phyloP scores from a whole-genome alignment of 2,888 invertebrate genomes.

The Bellardia bayeri region DNA sequence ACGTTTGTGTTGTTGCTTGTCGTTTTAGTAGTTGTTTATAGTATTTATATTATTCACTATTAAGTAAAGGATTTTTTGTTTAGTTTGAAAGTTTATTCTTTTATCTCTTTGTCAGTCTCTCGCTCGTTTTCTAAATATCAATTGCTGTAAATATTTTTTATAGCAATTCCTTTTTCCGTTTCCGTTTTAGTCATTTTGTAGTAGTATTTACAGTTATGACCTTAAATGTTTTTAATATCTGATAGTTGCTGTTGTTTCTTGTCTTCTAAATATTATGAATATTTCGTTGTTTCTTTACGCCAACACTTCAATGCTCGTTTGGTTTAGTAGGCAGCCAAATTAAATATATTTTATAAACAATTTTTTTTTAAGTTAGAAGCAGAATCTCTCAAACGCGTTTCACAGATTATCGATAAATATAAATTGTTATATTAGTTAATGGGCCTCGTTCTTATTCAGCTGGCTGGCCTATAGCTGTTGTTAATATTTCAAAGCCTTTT shows the following conservation, averaged over 20 bases:
- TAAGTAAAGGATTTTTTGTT: slow-evolving; percentile 42
- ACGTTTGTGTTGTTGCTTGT: not conserved
- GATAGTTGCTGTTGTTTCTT: slow-evolving; percentile 5
- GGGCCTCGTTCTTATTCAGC: not conserved
- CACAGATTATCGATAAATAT: slow-evolving; percentile 53
- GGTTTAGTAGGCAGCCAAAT: slow-evolving; percentile 6
- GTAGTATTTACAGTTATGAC: slow-evolving; percentile 49
- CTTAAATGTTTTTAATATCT: slow-evolving; percentile 45
- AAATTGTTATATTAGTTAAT: slow-evolving; percentile 9
- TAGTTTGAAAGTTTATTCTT: slow-evolving; percentile 17
- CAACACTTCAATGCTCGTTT: slow-evolving; percentile 37
- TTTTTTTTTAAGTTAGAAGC: too few relatives aligned
- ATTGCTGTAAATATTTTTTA: slow-evolving; percentile 21
- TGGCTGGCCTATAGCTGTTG: not conserved
- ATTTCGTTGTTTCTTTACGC: slow-evolving; percentile 24
- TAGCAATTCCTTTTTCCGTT: slow-evolving; percentile 13
- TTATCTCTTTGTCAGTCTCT: slow-evolving; percentile 7
- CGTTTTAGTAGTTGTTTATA: slow-evolving; percentile 52
- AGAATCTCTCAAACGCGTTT: slow-evolving; percentile 26
- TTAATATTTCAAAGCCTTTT: slow-evolving; percentile 17
- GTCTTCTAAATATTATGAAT: slow-evolving; percentile 49
- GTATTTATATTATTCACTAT: slow-evolving; percentile 47
- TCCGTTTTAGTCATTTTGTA: slow-evolving; percentile 38
- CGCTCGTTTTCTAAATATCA: not conserved
- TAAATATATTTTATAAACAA: slow-evolving; percentile 8